phyloP scores from a whole-genome alignment of 2,113 vertebrate species.

The Xenopus borealis region DNA sequence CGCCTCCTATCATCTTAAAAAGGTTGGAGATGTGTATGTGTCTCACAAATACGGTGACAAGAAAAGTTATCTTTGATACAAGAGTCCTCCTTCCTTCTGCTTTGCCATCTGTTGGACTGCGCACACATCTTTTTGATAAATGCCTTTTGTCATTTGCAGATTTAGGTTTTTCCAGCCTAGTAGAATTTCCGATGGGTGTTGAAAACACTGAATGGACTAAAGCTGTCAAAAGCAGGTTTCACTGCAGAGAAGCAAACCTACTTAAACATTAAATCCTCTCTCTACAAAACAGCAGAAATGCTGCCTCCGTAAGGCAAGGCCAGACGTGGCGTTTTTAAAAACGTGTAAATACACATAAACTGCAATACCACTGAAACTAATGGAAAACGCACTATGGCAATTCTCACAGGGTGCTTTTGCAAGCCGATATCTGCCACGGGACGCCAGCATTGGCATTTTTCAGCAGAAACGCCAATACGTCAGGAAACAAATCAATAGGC shows the following conservation, averaged over 20 bases:
- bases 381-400: too few relatives aligned
- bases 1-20: constrained; percentile 28
- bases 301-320: neutral
- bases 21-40: constrained; percentile 23
- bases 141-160: constrained; percentile 11
- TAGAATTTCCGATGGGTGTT: constrained; percentile 29
- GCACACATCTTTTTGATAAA: constrained; percentile 20
- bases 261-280: constrained; percentile 3
- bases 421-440: too few relatives aligned
- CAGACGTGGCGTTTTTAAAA: too few relatives aligned
- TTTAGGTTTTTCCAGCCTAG: constrained; percentile 34
- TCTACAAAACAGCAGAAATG: neutral
- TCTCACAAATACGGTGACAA: constrained; percentile 34
- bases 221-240: constrained; percentile 19
- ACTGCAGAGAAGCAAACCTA: constrained; percentile 30
- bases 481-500: too few relatives aligned
- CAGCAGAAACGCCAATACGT: too few relatives aligned
- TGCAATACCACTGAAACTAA: too few relatives aligned
- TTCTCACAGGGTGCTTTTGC: too few relatives aligned
- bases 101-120: constrained; percentile 10
- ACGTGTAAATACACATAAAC: too few relatives aligned
- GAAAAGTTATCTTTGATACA: constrained; percentile 16
- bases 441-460: too few relatives aligned
- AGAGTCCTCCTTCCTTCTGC: constrained; percentile 37
- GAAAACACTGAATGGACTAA: constrained; percentile 4